Conservation (phyloP, 1,140 invertebrate genomes). For the Eciton burchellii region DNA sequence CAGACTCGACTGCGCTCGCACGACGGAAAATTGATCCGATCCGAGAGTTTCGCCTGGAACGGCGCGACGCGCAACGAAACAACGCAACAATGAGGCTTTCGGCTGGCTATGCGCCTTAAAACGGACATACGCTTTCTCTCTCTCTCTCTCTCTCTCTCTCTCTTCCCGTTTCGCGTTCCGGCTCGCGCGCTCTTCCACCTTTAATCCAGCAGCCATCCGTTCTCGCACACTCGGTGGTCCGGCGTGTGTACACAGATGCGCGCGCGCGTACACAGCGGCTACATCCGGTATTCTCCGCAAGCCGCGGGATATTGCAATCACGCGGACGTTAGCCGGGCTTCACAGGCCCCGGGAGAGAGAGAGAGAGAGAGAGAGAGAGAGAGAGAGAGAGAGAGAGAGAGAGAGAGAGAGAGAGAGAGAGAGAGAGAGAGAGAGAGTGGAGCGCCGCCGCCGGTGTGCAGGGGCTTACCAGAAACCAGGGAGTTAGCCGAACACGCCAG, state of each 20-base stretch:
- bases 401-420: slow-evolving; percentile 39
- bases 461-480: slow-evolving; percentile 77
- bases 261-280: slow-evolving; percentile 57
- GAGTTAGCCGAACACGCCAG: slow-evolving; percentile 77
- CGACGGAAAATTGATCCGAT: slow-evolving; percentile 70
- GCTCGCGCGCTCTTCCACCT: background rate
- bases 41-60: slow-evolving; percentile 66
- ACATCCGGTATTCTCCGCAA: slow-evolving; percentile 69
- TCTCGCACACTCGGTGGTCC: slow-evolving; percentile 21
- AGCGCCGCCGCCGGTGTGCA: slow-evolving; percentile 72
- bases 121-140: background rate
- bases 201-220: slow-evolving; percentile 41
- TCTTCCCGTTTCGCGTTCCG: background rate
- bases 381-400: slow-evolving; percentile 43
- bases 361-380: slow-evolving; percentile 43
- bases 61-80: slow-evolving; percentile 40
- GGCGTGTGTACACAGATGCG: slow-evolving; percentile 56
- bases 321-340: slow-evolving; percentile 75
- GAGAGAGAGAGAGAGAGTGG: slow-evolving; percentile 40
- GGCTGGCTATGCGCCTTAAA: slow-evolving; percentile 32
- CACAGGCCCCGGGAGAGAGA: slow-evolving; percentile 56
- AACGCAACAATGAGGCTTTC: slow-evolving; percentile 62
- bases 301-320: slow-evolving; percentile 79
- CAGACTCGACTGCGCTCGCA: slow-evolving; percentile 44
- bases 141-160: background rate